Percentiles rank a stretch among this genome's conserved stretches.
Conservation (phyloP, 2,113 vertebrate genomes). For the Aspiorhynchus laticeps region DNA sequence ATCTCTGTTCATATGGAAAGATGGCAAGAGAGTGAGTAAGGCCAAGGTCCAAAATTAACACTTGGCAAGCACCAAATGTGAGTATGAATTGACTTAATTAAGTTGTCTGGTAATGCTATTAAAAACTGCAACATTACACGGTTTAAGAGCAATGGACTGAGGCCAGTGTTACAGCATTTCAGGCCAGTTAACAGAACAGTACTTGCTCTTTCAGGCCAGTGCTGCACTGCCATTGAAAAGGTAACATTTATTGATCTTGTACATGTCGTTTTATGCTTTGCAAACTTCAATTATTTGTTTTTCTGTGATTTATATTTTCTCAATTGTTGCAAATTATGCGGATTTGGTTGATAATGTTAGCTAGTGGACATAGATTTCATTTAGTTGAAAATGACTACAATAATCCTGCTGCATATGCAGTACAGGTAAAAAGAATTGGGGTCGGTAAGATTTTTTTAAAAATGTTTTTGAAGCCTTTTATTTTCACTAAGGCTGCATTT, state of each 20-base stretch:
- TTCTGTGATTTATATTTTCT: too few species aligned
- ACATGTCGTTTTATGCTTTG: not conserved
- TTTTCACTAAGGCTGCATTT: not conserved
- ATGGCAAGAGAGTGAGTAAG: constrained; percentile 18
- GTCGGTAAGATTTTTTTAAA: too few species aligned
- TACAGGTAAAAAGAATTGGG: too few species aligned
- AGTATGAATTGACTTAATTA: not conserved
- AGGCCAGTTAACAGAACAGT: too few species aligned
- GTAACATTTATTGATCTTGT: not conserved
- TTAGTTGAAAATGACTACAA: too few species aligned
- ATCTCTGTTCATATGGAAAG: not conserved
- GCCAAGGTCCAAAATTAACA: not conserved
- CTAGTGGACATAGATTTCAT: too few species aligned
- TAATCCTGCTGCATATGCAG: too few species aligned
- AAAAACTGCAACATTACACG: not conserved
- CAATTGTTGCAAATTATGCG: not conserved
- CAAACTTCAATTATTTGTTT: too few species aligned
- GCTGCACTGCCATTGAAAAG: not conserved
- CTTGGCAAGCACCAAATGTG: not conserved
- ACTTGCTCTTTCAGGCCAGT: not conserved
- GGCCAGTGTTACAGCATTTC: too few species aligned
- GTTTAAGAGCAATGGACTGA: not conserved
- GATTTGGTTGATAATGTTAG: too few species aligned
- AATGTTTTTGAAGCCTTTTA: not conserved
- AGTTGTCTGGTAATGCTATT: not conserved